Conservation (phyloP, 2,113 vertebrate genomes). For the Ochotona curzoniae region DNA sequence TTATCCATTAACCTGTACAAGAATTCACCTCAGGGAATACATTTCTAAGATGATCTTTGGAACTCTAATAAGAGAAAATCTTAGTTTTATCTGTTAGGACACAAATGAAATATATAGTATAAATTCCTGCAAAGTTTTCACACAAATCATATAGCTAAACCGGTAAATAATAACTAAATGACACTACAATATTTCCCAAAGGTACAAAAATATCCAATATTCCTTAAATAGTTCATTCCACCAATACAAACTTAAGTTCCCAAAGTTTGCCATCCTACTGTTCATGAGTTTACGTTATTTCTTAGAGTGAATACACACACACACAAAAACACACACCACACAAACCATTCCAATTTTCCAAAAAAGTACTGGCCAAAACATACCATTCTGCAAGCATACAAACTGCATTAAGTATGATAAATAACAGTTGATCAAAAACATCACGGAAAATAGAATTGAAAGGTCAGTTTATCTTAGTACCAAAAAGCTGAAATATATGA, state of each 20-base stretch:
- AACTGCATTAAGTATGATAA: not conserved
- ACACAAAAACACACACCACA: not conserved
- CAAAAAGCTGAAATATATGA: too few relatives aligned
- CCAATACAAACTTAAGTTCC: not conserved
- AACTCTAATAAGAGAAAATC: slow-evolving; percentile 25
- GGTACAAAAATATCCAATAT: not conserved
- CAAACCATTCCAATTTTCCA: slow-evolving; percentile 16
- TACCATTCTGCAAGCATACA: not conserved
- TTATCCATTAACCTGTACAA: slow-evolving; percentile 58
- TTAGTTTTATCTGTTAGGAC: slow-evolving; percentile 52
- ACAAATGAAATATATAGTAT: slow-evolving; percentile 38
- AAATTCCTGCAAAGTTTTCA: slow-evolving; percentile 64
- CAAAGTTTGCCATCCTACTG: slow-evolving; percentile 1
- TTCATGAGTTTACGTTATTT: not conserved
- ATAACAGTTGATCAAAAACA: too few relatives aligned
- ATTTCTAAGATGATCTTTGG: slow-evolving; percentile 59
- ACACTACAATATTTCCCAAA: not conserved
- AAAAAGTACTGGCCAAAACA: slow-evolving; percentile 51
- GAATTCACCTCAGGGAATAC: slow-evolving; percentile 60
- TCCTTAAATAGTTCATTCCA: slow-evolving; percentile 3
- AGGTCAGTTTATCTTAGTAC: too few relatives aligned
- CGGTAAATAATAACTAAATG: slow-evolving; percentile 42
- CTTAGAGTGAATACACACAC: not conserved
- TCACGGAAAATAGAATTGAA: too few relatives aligned
- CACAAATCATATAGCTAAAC: slow-evolving; percentile 17